Evolutionary conservation across 2,113 vertebrate species (phyloP).

Genomic region (Caretta caretta): DNA sequence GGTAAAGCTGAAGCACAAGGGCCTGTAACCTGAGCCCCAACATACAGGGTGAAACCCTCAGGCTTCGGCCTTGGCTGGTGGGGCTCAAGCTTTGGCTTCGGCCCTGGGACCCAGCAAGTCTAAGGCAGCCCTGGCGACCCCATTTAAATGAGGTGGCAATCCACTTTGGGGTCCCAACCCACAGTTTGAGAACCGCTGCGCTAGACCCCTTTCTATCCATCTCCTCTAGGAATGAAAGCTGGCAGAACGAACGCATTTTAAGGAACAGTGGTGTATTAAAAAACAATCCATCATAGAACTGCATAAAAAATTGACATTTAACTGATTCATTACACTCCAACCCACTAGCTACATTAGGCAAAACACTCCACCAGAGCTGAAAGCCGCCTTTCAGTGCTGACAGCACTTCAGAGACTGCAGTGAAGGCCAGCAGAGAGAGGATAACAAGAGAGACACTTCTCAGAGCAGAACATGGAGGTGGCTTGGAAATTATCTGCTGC

Average conservation of each 20-base stretch:
- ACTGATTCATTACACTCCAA: background rate
- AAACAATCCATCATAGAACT: background rate
- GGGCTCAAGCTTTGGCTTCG: too few relatives aligned
- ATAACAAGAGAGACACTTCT: background rate
- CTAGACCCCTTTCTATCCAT: slow-evolving; percentile 23
- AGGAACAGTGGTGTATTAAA: slow-evolving; percentile 3
- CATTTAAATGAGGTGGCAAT: too few relatives aligned
- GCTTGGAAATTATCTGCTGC: background rate
- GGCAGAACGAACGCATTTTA: slow-evolving; percentile 59
- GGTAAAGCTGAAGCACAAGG: too few relatives aligned
- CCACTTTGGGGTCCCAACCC: too few relatives aligned
- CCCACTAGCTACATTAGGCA: background rate
- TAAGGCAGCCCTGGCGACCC: too few relatives aligned
- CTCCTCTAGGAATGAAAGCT: slow-evolving; percentile 49
- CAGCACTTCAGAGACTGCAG: background rate
- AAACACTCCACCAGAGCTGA: background rate
- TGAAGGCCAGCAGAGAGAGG: background rate
- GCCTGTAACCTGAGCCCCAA: too few relatives aligned
- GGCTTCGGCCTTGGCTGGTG: too few relatives aligned
- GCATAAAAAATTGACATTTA: background rate
- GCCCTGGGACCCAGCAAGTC: too few relatives aligned
- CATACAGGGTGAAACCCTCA: too few relatives aligned
- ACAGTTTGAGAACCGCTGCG: background rate
- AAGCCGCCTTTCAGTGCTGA: background rate
- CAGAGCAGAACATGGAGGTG: background rate